These are phyloP conservation scores for Hipposideros armiger DNA, from an alignment of 2,113 vertebrate genomes.

Conservation along the genomic window DNA sequence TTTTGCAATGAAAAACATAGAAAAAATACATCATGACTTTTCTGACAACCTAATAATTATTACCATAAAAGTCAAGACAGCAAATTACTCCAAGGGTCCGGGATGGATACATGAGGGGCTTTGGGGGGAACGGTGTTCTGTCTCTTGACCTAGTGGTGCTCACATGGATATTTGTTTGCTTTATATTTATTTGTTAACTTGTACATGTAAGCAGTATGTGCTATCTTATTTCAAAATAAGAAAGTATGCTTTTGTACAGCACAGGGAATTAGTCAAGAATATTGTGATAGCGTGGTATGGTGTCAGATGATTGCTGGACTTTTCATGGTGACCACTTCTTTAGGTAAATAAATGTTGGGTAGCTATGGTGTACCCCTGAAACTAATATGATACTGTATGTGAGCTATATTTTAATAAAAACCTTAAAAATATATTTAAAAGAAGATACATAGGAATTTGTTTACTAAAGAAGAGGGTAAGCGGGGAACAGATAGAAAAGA, in stretches of 20 bases:
- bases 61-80: not conserved
- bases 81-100: not conserved
- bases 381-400: too few species aligned
- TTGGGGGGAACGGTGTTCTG: not conserved
- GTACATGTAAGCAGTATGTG: not conserved
- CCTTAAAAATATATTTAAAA: too few species aligned
- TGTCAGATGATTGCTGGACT: too few species aligned
- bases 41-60: not conserved
- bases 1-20: too few species aligned
- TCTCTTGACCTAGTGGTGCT: not conserved
- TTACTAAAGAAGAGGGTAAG: not conserved
- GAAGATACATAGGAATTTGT: not conserved
- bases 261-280: too few species aligned
- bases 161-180: not conserved
- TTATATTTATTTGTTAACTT: slow-evolving; percentile 27
- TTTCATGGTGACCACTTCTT: too few species aligned
- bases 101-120: not conserved
- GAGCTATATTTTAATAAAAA: too few species aligned
- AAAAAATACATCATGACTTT: too few species aligned
- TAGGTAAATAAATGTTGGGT: too few species aligned
- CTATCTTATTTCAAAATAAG: slow-evolving; percentile 14
- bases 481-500: not conserved
- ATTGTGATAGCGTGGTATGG: too few species aligned
- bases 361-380: too few species aligned
- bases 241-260: not conserved